Base-by-base conservation (phyloP, 92 coral and sea anemone species). In the Zoanthus sansibaricus region DNA sequence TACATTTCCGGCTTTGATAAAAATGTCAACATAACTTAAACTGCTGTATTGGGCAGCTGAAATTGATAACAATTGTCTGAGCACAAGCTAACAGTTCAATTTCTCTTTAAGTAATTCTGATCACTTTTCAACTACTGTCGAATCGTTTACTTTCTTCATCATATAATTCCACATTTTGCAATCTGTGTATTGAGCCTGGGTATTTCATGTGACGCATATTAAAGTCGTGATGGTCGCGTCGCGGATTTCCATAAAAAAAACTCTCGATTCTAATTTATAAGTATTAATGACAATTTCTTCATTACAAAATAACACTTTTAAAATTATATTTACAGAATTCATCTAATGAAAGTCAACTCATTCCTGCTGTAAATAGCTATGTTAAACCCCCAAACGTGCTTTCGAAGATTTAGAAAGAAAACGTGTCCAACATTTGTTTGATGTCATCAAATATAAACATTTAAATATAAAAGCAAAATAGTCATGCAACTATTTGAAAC, bases 21-120 rank as follows among this genome's bases (percentile, higher is more conserved):
- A 56, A 61, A 14, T 58, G 20, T 58, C 20, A 78, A 69, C 54
- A 56, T 48, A 78, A 78, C 46, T 56, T 20, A 25, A 32, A 69
- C 66, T 78, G n/a, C 71, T 59, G 59, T 78, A 78, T 32, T 78
- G 83, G 10, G 66, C 71, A 37, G 70, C 15, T 78, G 83, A 71
- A 78, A 31, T 11, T 16, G 47, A 78, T 78, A 55, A 33, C 6
- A 37, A 37, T 10, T 52, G 37, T 20, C 13, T 2, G 37, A n/a
- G 1, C 37, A 1, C 30, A 16, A 10, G 17, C 10, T 69, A 5
- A 69, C 45, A n/a, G 74, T 69, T 15, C 18, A 18, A 17, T 25
- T 25, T 25, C 25, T 25, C 25, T 25, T 25, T 7, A 56, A 59
- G 12, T 78, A 55, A 17, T 59, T 54, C 25, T 62, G 25, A n/a